Evolutionary conservation across 2,113 vertebrate species (phyloP).

Genomic region (Hirundichthys speculiger): DNA sequence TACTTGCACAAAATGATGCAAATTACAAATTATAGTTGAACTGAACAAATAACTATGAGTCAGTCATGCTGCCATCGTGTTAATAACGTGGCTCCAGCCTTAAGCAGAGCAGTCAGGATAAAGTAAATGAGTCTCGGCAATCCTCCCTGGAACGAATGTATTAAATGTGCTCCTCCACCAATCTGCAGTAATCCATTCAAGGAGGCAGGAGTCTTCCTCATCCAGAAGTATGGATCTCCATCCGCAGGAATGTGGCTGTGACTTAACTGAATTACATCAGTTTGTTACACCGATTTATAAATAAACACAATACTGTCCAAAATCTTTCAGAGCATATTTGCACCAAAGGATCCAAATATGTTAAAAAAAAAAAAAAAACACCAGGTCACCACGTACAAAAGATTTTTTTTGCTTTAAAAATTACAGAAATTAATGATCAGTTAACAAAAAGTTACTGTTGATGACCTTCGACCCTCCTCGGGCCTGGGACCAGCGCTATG

Average conservation of each 20-base stretch:
- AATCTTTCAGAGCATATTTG: too few relatives aligned
- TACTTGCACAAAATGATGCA: slow-evolving; percentile 2
- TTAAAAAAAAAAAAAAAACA: too few relatives aligned
- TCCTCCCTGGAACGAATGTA: slow-evolving; percentile 52
- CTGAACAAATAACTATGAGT: slow-evolving; percentile 18
- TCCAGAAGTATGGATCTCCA: slow-evolving; percentile 33
- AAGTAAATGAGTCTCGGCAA: slow-evolving; percentile 69
- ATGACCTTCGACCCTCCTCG: too few relatives aligned
- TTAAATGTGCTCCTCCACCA: slow-evolving; percentile 58
- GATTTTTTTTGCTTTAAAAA: too few relatives aligned
- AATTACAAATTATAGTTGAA: slow-evolving; percentile 13
- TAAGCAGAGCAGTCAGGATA: slow-evolving; percentile 51
- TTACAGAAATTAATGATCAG: too few relatives aligned
- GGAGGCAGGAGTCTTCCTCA: slow-evolving; percentile 28
- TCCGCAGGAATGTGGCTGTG: slow-evolving; percentile 17
- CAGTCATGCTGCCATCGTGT: slow-evolving; percentile 32
- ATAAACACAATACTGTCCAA: too few relatives aligned
- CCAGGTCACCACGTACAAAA: too few relatives aligned
- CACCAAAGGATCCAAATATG: too few relatives aligned
- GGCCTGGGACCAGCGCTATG: too few relatives aligned
- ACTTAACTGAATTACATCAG: slow-evolving; percentile 41
- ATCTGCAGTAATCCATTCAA: slow-evolving; percentile 62
- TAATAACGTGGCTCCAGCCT: slow-evolving; percentile 35
- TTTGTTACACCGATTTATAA: too few relatives aligned
- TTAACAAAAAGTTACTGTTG: too few relatives aligned